Percentiles rank a stretch among this genome's conserved stretches.
Conservation (phyloP, 2,888 invertebrate genomes). For the Cheilosia urbana region DNA sequence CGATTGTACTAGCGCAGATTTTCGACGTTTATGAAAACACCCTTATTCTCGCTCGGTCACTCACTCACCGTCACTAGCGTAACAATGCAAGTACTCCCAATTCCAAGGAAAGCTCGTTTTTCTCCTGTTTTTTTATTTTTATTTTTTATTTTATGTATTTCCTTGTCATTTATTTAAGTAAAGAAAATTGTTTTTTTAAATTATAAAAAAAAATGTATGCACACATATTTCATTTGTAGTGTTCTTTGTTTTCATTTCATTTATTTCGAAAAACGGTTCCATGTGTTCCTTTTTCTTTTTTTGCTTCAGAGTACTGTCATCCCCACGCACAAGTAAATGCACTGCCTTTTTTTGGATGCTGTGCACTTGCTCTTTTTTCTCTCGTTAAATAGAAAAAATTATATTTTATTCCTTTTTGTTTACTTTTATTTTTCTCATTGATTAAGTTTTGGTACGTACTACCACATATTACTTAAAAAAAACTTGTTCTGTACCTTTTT, state of each 20-base stretch:
- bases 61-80: too few relatives aligned
- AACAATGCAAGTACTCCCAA: not conserved
- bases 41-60: too few relatives aligned
- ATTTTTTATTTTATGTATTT: constrained; percentile 55
- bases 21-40: too few relatives aligned
- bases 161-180: constrained; percentile 70
- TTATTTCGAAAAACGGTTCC: constrained; percentile 59
- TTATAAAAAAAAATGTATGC: constrained; percentile 69
- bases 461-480: constrained; percentile 62
- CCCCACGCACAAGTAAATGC: constrained; percentile 53
- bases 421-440: constrained; percentile 76
- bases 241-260: constrained; percentile 48
- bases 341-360: constrained; percentile 72
- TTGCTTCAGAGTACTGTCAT: constrained; percentile 38
- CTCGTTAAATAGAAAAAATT: constrained; percentile 79
- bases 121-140: constrained; percentile 52
- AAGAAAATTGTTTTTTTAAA: constrained; percentile 68
- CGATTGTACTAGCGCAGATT: too few relatives aligned
- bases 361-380: constrained; percentile 51
- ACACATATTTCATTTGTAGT: constrained; percentile 62
- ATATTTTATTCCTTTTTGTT: constrained; percentile 63
- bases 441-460: constrained; percentile 78
- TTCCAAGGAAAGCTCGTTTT: constrained; percentile 36
- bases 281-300: constrained; percentile 30
- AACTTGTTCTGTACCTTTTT: constrained; percentile 58